Evolutionary conservation across 2,888 invertebrate genomes (phyloP).

Genomic region (Cephus spinipes): DNA sequence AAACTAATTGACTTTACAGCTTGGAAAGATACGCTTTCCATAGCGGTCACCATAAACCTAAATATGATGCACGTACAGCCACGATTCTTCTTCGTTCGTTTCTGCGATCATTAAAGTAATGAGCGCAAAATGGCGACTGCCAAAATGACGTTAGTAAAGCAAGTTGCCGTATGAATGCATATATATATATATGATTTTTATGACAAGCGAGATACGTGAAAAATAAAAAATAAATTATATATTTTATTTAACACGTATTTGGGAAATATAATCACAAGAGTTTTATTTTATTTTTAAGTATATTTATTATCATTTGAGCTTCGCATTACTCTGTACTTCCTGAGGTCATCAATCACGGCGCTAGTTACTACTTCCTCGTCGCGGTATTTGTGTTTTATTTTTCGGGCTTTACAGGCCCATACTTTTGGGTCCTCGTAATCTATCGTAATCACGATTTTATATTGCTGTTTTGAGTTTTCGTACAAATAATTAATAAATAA

Average conservation of each 20-base stretch:
- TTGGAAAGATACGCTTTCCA: not conserved
- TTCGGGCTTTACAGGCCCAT: not conserved
- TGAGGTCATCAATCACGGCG: not conserved
- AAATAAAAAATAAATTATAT: not conserved
- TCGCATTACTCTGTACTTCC: not conserved
- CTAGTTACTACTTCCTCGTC: not conserved
- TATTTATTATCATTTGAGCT: not conserved
- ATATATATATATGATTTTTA: not conserved
- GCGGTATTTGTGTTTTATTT: slow-evolving; percentile 2
- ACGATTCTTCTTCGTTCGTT: not conserved
- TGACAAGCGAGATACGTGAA: not conserved
- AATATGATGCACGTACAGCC: not conserved
- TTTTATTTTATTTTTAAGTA: not conserved
- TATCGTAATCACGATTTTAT: not conserved
- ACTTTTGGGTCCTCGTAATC: not conserved
- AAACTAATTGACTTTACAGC: not conserved
- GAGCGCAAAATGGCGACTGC: not conserved
- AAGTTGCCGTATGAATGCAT: not conserved
- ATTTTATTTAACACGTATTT: not conserved
- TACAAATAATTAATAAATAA: not conserved
- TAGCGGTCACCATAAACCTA: not conserved
- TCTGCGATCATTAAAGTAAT: not conserved
- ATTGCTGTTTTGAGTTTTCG: slow-evolving; percentile 6
- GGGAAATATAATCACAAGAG: not conserved
- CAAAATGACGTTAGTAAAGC: not conserved